These are phyloP conservation scores for Xiphophorus birchmanni DNA, from an alignment of 2,797 vertebrate species.

Conservation along the genomic window DNA sequence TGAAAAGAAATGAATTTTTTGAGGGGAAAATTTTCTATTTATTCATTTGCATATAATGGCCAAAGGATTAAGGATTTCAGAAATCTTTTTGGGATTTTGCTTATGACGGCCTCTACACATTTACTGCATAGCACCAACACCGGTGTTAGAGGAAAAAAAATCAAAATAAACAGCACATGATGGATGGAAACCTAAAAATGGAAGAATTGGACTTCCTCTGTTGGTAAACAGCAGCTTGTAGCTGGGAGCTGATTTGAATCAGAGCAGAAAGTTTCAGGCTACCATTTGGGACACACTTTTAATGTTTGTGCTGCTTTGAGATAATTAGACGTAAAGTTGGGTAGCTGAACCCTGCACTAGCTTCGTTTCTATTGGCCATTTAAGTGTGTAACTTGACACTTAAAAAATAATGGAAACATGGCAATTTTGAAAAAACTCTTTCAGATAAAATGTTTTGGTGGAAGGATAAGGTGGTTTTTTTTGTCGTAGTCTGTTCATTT, in stretches of 20 bases:
- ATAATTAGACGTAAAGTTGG: conserved; percentile 57
- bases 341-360: conserved; percentile 37
- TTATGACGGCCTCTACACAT: not conserved
- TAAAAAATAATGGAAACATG: too few species aligned
- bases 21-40: not conserved
- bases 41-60: not conserved
- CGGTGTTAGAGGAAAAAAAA: not conserved
- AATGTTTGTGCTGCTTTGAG: conserved; percentile 45
- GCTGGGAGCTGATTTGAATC: conserved; percentile 19
- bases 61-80: not conserved
- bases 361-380: too few species aligned
- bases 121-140: not conserved
- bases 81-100: not conserved
- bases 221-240: conserved; percentile 22
- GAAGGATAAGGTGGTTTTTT: too few species aligned
- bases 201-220: conserved; percentile 27
- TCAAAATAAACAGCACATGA: not conserved
- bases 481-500: too few species aligned
- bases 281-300: conserved; percentile 33
- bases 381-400: too few species aligned
- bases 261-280: conserved; percentile 42
- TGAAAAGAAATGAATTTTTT: not conserved
- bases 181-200: conserved; percentile 30
- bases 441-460: too few species aligned
- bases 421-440: too few species aligned